Evolutionary conservation across 2,888 invertebrate genomes (phyloP).

Genomic region (Pediacus dermestoides): DNA sequence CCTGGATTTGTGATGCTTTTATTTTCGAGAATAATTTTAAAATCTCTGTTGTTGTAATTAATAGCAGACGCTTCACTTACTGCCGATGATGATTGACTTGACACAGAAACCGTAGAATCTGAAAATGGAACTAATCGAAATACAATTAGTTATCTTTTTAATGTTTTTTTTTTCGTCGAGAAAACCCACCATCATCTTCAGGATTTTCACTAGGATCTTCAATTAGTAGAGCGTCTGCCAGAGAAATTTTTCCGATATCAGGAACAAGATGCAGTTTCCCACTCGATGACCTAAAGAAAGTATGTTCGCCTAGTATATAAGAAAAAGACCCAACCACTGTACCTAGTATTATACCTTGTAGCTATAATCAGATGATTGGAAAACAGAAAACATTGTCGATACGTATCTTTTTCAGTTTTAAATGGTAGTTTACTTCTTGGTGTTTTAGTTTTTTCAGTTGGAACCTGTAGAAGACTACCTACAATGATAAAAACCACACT

Average conservation of each 20-base stretch:
- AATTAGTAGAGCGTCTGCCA: conserved; percentile 79
- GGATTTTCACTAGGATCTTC: conserved; percentile 75
- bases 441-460: conserved; percentile 57
- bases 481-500: too few species aligned
- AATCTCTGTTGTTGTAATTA: conserved; percentile 62
- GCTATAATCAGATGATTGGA: conserved; percentile 86
- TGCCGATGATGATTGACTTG: conserved; percentile 53
- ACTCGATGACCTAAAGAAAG: conserved; percentile 58
- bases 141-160: neutral
- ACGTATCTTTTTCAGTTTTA: conserved; percentile 64
- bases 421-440: conserved; percentile 61
- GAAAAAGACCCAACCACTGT: conserved; percentile 1
- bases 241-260: conserved; percentile 75
- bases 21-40: conserved; percentile 67
- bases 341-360: conserved; percentile 55
- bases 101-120: conserved; percentile 52
- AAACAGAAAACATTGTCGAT: conserved; percentile 85
- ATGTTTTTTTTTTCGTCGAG: too few species aligned
- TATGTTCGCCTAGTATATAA: neutral
- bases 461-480: conserved; percentile 73
- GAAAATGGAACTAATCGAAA: neutral
- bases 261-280: conserved; percentile 83
- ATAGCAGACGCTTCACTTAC: conserved; percentile 48
- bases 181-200: conserved; percentile 67
- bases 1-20: conserved; percentile 51